Conservation (phyloP, 2,888 invertebrate species). For the Cheiracanthium punctorium region DNA sequence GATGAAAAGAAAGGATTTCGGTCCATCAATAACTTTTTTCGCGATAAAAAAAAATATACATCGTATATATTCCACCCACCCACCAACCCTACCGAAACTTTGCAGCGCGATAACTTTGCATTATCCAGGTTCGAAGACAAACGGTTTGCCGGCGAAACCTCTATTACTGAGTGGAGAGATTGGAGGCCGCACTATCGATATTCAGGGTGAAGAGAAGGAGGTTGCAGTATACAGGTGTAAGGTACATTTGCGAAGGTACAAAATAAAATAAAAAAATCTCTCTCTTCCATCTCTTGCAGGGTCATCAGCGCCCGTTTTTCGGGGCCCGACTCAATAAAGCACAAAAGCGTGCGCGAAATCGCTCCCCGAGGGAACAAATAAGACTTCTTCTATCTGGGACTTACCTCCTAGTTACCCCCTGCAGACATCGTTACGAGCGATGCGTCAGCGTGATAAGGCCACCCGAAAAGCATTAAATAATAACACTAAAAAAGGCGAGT, state of each 20-base stretch:
- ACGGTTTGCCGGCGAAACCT: slow-evolving; percentile 37
- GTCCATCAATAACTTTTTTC: slow-evolving; percentile 42
- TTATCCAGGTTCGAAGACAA: slow-evolving; percentile 43
- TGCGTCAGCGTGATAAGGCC: slow-evolving; percentile 47
- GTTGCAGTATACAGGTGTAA: not conserved
- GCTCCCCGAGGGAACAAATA: slow-evolving; percentile 37
- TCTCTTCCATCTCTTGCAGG: slow-evolving; percentile 53
- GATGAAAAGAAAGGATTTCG: slow-evolving; percentile 41
- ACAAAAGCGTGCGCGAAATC: slow-evolving; percentile 58
- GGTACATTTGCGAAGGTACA: slow-evolving; percentile 34
- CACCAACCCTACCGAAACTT: not conserved
- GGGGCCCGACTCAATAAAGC: slow-evolving; percentile 55
- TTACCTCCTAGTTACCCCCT: slow-evolving; percentile 33
- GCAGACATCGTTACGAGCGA: slow-evolving; percentile 55
- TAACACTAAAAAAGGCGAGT: not conserved
- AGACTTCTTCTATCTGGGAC: slow-evolving; percentile 52
- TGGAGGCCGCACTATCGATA: slow-evolving; percentile 1
- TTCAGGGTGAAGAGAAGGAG: not conserved
- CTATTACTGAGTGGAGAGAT: slow-evolving; percentile 29
- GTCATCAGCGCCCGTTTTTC: slow-evolving; percentile 58
- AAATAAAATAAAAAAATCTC: too few species aligned
- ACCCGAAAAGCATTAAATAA: slow-evolving; percentile 16
- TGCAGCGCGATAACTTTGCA: slow-evolving; percentile 41
- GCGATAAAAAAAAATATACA: slow-evolving; percentile 37
- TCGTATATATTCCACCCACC: slow-evolving; percentile 10